Evolutionary conservation across 23 tunicate species (phyloP).

Genomic region (Diplosoma virens): DNA sequence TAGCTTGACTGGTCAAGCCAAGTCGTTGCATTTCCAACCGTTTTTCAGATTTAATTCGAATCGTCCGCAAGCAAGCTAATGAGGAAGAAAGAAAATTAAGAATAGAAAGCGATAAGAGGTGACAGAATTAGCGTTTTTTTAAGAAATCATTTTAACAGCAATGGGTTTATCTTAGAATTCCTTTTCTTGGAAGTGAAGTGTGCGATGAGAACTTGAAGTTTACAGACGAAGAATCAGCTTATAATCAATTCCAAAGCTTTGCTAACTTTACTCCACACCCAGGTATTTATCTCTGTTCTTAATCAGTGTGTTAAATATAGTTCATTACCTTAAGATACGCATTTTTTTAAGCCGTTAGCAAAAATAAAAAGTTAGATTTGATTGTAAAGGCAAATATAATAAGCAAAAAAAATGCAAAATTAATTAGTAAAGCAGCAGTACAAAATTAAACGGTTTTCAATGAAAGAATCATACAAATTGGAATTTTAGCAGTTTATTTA

Average conservation of each 20-base stretch:
- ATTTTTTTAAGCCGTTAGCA: too few species aligned
- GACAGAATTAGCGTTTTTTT: neutral
- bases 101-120: neutral
- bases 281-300: constrained; percentile 21
- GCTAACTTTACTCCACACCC: constrained; percentile 93
- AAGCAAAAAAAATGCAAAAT: too few species aligned
- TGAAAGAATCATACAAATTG: too few species aligned
- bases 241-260: constrained; percentile 63
- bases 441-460: too few species aligned
- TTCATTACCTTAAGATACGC: too few species aligned
- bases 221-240: constrained; percentile 66
- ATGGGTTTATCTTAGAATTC: neutral
- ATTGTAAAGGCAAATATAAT: too few species aligned
- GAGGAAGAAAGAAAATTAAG: constrained; percentile 25
- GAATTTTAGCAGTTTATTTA: too few species aligned
- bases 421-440: too few species aligned
- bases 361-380: too few species aligned
- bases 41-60: constrained; percentile 40
- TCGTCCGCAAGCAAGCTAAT: constrained; percentile 39
- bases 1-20: too few species aligned
- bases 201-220: constrained; percentile 38
- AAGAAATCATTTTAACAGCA: neutral
- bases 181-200: neutral
- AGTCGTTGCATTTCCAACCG: too few species aligned
- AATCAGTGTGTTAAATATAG: too few species aligned